Evolutionary conservation across 2,888 invertebrate species (phyloP).

Genomic region (Embidobia sp.): DNA sequence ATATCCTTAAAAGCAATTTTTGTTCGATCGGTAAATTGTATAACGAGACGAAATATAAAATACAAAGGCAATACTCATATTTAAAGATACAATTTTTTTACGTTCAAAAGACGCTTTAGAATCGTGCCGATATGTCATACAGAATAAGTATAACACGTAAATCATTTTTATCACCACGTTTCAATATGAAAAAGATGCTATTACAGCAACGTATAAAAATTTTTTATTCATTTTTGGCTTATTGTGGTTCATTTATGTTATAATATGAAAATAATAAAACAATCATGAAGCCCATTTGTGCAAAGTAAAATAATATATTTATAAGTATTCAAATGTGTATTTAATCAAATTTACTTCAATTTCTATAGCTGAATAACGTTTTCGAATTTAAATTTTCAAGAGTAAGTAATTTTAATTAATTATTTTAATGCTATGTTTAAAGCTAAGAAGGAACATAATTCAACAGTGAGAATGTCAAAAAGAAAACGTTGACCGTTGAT

Average conservation of each 20-base stretch:
- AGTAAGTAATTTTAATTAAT: neutral
- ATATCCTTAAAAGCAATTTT: conserved; percentile 42
- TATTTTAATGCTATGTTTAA: neutral
- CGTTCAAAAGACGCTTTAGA: conserved; percentile 34
- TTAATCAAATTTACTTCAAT: too few relatives aligned
- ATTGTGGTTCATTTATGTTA: neutral
- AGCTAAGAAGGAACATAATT: too few relatives aligned
- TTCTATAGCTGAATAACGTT: neutral
- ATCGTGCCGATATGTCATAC: conserved; percentile 21
- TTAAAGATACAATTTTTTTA: conserved; percentile 38
- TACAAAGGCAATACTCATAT: conserved; percentile 31
- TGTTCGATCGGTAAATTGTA: conserved; percentile 27
- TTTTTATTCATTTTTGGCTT: conserved; percentile 1
- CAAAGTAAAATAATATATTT: too few relatives aligned
- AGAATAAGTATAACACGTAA: conserved; percentile 37
- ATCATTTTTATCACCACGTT: conserved; percentile 21
- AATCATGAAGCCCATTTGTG: neutral
- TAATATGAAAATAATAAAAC: neutral
- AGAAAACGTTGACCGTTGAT: conserved; percentile 7
- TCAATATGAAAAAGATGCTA: conserved; percentile 10
- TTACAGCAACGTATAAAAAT: neutral
- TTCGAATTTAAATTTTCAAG: neutral
- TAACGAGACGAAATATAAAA: conserved; percentile 43
- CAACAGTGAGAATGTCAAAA: too few relatives aligned
- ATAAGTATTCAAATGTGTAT: too few relatives aligned